Base-by-base conservation (phyloP, 2,797 vertebrate species). In the Hippoglossus hippoglossus region DNA sequence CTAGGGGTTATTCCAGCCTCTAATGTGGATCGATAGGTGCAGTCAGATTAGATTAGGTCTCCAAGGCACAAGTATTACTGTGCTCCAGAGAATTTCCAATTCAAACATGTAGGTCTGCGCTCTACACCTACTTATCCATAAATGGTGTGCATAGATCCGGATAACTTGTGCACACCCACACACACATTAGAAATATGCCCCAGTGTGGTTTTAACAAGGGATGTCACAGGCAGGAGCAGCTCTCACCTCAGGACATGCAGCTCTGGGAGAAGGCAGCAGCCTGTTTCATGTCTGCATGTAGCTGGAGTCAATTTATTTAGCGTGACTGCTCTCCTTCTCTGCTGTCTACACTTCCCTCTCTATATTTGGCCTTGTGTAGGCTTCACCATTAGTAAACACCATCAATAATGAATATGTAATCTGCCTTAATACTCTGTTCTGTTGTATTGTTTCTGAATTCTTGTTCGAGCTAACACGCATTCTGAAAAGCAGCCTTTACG, bases 1-100 rank as follows among this genome's bases (percentile, higher is more conserved):
- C 47, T 53, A 3, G n/a, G 41, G 16, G n/a, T 60, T 83, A 83
- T 85, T 83, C 78, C 55, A 49, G 47, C 21, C 67, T 63, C 62
- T 78, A 70, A 63, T 15, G 2, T 9, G 25, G 73, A 84, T 84
- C 83, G 16, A 85, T 82, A 63, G 28, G 55, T 65, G 62, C 61
- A 73, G 72, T 76, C 74, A 66, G 73, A 85, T 81, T 71, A 81
- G 71, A 84, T 77, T 63, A 84, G 73, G 57, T 73, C 75, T 77
- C 71, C 0, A 10, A 76, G 63, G 72, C 72, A 56, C 25, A 13
- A 59, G 71, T 22, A 9, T 52, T 34, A n/a, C 65, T 56, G 55
- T 51, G 62, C 69, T 50, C 47, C 39, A 36, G 58, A 77, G 51
- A 26, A 72, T 79, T 71, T 68, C 41, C 63, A 55, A 65, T 72